These are phyloP conservation scores for Macrotrachela quadricornifera DNA, from an alignment of 1,140 invertebrate species.

Conservation along the genomic window DNA sequence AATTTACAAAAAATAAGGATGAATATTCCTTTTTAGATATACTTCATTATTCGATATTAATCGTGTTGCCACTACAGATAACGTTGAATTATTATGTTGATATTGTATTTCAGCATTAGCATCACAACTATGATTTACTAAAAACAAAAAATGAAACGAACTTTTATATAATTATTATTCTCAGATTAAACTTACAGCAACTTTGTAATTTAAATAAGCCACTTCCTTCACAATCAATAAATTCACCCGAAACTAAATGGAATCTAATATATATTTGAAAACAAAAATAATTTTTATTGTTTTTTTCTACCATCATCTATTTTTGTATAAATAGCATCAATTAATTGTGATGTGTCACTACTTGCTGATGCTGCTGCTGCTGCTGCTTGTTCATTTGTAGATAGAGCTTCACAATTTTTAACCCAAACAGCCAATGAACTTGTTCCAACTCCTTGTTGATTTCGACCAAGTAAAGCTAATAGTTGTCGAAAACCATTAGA, in stretches of 20 bases:
- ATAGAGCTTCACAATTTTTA: constrained; percentile 40
- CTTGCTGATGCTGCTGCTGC: neutral
- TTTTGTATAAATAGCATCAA: constrained; percentile 58
- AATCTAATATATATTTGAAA: constrained; percentile 8
- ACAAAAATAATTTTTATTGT: neutral
- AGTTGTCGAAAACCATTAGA: constrained; percentile 61
- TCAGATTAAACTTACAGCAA: constrained; percentile 32
- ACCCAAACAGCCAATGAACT: constrained; percentile 66
- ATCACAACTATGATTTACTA: constrained; percentile 66
- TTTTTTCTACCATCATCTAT: constrained; percentile 49
- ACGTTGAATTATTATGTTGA: constrained; percentile 53
- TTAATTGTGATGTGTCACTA: constrained; percentile 31
- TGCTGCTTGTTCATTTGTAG: neutral
- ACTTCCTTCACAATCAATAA: constrained; percentile 76
- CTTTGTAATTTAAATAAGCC: constrained; percentile 64
- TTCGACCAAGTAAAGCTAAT: constrained; percentile 66
- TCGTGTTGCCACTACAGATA: constrained; percentile 48
- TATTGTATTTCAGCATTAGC: constrained; percentile 69
- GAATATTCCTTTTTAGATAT: too few species aligned
- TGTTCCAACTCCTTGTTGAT: constrained; percentile 77
- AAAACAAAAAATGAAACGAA: constrained; percentile 7
- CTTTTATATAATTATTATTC: neutral
- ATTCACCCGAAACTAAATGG: constrained; percentile 52
- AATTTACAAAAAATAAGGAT: too few species aligned
- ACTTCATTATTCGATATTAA: constrained; percentile 36